A percentile compares a stretch with the other conserved stretches of the same genome.
Conservation (phyloP, 2,113 vertebrate genomes). For the Leptodactylus fuscus region DNA sequence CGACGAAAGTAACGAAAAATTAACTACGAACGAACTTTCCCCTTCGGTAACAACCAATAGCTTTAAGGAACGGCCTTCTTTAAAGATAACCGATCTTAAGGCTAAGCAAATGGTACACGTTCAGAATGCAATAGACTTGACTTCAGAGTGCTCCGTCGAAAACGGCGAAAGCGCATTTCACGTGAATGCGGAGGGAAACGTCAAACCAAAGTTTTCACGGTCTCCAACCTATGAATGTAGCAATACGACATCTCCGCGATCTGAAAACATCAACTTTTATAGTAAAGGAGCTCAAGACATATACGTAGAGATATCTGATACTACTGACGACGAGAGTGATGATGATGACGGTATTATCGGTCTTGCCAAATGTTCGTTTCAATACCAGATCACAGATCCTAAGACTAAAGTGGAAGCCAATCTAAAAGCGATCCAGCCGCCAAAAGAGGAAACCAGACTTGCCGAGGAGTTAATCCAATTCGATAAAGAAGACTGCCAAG, state of each 20-base stretch:
- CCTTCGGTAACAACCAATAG: neutral
- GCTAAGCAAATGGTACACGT: neutral
- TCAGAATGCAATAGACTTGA: neutral
- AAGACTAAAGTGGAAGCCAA: neutral
- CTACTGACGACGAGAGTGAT: slow-evolving; percentile 6
- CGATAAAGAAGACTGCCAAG: neutral
- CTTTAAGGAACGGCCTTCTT: neutral
- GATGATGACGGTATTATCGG: neutral
- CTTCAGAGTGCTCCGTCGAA: neutral
- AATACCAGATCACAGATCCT: neutral
- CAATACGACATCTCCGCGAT: neutral
- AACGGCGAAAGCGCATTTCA: neutral
- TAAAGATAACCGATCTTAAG: neutral
- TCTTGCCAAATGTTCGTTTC: neutral
- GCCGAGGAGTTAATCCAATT: neutral
- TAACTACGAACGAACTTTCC: neutral
- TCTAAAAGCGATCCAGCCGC: neutral
- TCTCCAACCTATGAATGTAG: neutral
- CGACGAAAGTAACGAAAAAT: neutral
- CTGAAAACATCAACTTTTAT: neutral
- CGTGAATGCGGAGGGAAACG: neutral
- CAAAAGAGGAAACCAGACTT: neutral
- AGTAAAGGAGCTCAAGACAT: neutral
- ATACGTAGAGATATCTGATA: slow-evolving; percentile 20
- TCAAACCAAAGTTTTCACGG: neutral